phyloP scores from a whole-genome alignment of 2,797 vertebrate species.

The Pseudochaenichthys georgianus region DNA sequence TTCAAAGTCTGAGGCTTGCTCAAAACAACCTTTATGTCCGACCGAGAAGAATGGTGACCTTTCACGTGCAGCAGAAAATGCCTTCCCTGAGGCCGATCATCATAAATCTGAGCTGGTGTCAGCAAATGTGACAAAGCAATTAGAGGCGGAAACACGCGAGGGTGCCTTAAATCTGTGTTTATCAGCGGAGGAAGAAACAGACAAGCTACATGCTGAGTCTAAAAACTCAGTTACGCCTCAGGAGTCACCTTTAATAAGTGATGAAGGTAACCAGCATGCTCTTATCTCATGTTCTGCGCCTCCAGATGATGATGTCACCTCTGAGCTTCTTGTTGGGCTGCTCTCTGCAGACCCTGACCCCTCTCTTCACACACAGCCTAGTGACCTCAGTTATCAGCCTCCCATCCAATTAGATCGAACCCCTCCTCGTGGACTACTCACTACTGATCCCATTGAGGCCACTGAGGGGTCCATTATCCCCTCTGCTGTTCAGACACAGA shows the following conservation, averaged over 20 bases:
- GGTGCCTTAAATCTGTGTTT: constrained; percentile 12
- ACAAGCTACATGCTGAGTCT: constrained; percentile 40
- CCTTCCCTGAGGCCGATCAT: constrained; percentile 23
- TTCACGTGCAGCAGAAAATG: constrained; percentile 38
- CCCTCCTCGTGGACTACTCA: constrained; percentile 24
- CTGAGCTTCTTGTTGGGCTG: constrained; percentile 22
- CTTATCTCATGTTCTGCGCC: constrained; percentile 16
- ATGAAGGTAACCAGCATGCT: constrained; percentile 33
- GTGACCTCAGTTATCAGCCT: constrained; percentile 35
- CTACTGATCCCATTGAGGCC: constrained; percentile 16
- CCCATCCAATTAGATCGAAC: constrained; percentile 48
- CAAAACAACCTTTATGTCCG: constrained; percentile 31
- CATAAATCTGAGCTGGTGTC: constrained; percentile 27
- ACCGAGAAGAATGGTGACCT: constrained; percentile 24
- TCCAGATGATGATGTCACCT: constrained; percentile 36
- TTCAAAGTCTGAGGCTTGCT: constrained; percentile 1
- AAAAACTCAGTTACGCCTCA: constrained; percentile 28
- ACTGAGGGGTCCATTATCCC: constrained; percentile 12
- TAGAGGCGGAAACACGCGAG: constrained; percentile 30
- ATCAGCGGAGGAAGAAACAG: constrained; percentile 30
- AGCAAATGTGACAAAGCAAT: constrained; percentile 39
- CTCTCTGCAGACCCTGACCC: constrained; percentile 29
- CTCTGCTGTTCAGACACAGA: constrained; percentile 35
- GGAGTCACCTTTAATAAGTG: constrained; percentile 24
- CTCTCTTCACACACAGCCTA: constrained; percentile 41